These are phyloP conservation scores for Tiliqua scincoides DNA, from an alignment of 2,113 vertebrate species.

Conservation along the genomic window DNA sequence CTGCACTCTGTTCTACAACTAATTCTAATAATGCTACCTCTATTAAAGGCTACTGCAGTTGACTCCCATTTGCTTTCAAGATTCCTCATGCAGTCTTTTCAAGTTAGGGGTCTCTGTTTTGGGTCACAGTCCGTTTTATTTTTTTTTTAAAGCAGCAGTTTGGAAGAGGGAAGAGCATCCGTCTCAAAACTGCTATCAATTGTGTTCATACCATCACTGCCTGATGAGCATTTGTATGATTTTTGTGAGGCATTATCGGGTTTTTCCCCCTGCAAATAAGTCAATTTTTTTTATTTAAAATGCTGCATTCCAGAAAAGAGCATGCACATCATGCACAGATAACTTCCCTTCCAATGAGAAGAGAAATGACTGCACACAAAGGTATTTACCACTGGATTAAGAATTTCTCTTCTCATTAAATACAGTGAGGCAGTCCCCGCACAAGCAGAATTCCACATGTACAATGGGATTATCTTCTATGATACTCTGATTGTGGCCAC, in stretches of 20 bases:
- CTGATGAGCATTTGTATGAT: conserved; percentile 44
- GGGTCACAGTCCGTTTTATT: conserved; percentile 54
- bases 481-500: background rate
- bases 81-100: conserved; percentile 53
- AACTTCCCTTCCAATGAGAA: background rate
- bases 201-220: conserved; percentile 22
- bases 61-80: conserved; percentile 68
- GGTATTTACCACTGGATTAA: background rate
- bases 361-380: background rate
- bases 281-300: background rate
- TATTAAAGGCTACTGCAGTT: conserved; percentile 74
- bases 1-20: conserved; percentile 70
- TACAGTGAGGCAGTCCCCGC: background rate
- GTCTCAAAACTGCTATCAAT: conserved; percentile 59
- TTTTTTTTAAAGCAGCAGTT: conserved; percentile 50
- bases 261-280: background rate
- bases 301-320: background rate
- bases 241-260: conserved; percentile 29
- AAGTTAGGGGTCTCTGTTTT: conserved; percentile 62
- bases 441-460: background rate
- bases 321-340: background rate
- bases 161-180: conserved; percentile 41
- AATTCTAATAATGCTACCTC: conserved; percentile 79
- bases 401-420: background rate
- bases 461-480: background rate